Conservation (phyloP, 2,113 vertebrate genomes). For the Bubo blakistoni region DNA sequence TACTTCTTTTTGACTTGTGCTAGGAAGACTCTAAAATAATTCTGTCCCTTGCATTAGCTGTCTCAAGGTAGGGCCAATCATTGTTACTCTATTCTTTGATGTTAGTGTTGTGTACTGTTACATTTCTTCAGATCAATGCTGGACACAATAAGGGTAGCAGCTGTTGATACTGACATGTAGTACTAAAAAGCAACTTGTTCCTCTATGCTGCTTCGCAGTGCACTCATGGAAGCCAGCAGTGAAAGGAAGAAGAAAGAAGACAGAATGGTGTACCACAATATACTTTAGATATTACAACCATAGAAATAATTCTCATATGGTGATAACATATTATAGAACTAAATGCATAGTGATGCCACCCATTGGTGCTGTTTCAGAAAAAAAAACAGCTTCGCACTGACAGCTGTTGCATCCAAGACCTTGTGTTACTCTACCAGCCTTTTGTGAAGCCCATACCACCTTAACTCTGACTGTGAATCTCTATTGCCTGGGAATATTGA, state of each 20-base stretch:
- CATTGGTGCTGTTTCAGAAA: neutral
- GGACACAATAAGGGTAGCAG: neutral
- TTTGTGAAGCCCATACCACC: neutral
- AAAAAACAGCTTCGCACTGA: neutral
- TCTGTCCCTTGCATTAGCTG: neutral
- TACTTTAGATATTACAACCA: neutral
- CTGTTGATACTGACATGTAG: neutral
- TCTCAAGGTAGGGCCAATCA: neutral
- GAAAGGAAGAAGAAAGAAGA: neutral
- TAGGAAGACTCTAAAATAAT: neutral
- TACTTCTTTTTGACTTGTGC: neutral
- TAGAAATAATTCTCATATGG: fast-evolving
- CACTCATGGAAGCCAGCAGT: neutral
- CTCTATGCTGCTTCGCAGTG: neutral
- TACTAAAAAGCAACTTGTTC: neutral
- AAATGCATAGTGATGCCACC: neutral
- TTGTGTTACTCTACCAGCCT: neutral
- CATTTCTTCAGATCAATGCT: neutral
- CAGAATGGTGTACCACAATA: neutral
- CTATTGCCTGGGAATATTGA: neutral
- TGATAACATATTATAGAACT: neutral
- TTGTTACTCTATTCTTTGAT: neutral
- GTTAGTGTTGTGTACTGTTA: neutral
- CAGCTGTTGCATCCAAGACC: neutral
- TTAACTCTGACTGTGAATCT: neutral